Conservation (phyloP, 2,113 vertebrate genomes). For the Triplophysa dalaica region DNA sequence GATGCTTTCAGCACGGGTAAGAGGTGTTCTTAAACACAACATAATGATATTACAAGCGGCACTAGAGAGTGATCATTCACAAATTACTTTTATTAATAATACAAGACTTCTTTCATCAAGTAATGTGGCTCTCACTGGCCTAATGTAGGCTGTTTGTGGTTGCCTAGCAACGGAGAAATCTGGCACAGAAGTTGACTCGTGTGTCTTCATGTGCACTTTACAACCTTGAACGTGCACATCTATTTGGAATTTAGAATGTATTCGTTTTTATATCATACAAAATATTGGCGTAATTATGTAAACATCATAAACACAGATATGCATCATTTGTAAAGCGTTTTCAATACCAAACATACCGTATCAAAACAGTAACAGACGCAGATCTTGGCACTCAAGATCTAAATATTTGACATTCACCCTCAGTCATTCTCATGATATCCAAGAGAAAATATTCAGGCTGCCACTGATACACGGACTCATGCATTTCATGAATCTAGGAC, state of each 20-base stretch:
- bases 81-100: too few species aligned
- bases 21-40: too few species aligned
- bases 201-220: not conserved
- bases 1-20: too few species aligned
- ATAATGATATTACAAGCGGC: too few species aligned
- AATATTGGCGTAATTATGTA: not conserved
- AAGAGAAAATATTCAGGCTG: slow-evolving; percentile 1
- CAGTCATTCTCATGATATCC: not conserved
- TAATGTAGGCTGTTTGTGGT: not conserved
- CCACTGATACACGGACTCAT: not conserved
- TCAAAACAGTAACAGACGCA: not conserved
- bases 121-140: too few species aligned
- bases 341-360: too few species aligned
- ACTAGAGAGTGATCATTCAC: too few species aligned
- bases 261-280: too few species aligned
- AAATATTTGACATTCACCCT: not conserved
- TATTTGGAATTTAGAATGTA: too few species aligned
- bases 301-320: too few species aligned
- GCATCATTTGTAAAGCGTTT: not conserved
- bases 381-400: not conserved
- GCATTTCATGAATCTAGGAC: not conserved
- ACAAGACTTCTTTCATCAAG: too few species aligned
- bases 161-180: not conserved
- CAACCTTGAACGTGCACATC: too few species aligned
- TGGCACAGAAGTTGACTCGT: not conserved